Conservation (phyloP, 2,888 invertebrate species). For the Cheilosia vernalis region DNA sequence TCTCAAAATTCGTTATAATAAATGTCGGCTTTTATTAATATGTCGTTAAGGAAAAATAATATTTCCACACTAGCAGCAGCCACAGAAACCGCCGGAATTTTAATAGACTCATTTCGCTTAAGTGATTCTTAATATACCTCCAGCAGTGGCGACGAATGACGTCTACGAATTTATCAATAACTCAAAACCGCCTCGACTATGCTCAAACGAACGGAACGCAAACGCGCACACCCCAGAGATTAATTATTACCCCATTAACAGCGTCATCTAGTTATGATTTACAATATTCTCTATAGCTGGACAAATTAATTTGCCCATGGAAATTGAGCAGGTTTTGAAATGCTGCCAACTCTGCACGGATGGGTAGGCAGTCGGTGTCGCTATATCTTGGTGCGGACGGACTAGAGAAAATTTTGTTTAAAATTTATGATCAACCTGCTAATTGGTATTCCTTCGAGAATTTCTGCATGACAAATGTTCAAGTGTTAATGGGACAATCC, state of each 20-base stretch:
- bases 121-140: conserved; percentile 67
- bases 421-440: conserved; percentile 39
- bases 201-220: conserved; percentile 18
- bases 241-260: conserved; percentile 66
- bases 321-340: conserved; percentile 50
- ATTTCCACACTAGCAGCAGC: conserved; percentile 55
- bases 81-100: conserved; percentile 64
- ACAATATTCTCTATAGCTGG: conserved; percentile 50
- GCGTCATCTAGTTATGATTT: conserved; percentile 70
- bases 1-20: conserved; percentile 44
- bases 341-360: conserved; percentile 24
- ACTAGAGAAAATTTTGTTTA: conserved; percentile 5
- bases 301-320: conserved; percentile 57
- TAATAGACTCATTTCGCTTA: conserved; percentile 61
- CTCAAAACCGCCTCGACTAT: conserved; percentile 51
- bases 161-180: conserved; percentile 60
- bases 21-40: conserved; percentile 68
- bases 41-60: conserved; percentile 71
- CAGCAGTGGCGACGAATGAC: conserved; percentile 36
- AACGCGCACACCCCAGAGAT: conserved; percentile 43
- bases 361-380: neutral
- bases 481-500: conserved; percentile 61
- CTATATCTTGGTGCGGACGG: neutral
- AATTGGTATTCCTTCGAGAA: conserved; percentile 62
- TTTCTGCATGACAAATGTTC: conserved; percentile 58